Conservation (phyloP, 2,113 vertebrate species). For the Microcebus lehilahytsara region DNA sequence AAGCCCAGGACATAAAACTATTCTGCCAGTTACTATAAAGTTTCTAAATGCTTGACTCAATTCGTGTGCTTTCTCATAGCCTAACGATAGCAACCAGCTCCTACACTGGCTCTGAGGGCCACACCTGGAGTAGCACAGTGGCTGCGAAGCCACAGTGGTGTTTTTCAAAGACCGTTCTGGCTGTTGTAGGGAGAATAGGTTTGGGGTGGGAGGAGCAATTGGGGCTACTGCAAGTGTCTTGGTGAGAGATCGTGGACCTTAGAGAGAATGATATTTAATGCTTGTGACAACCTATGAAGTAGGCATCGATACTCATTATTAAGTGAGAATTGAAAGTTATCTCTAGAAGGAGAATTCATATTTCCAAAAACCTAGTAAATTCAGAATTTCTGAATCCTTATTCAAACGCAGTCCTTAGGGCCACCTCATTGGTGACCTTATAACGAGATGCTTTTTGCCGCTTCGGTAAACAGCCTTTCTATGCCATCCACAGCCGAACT, state of each 20-base stretch:
- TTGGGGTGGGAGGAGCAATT: neutral
- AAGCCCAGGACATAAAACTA: neutral
- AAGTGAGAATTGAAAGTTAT: slow-evolving; percentile 19
- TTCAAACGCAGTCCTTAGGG: neutral
- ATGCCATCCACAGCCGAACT: neutral
- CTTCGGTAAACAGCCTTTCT: slow-evolving; percentile 43
- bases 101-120: rapidly evolving
- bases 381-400: neutral
- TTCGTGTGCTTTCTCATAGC: neutral
- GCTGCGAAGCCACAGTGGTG: neutral
- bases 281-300: neutral
- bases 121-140: neutral
- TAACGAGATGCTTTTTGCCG: neutral
- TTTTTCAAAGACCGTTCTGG: neutral
- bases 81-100: neutral
- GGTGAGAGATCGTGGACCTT: neutral
- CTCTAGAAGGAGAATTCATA: neutral
- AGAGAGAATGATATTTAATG: neutral
- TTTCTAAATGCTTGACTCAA: neutral
- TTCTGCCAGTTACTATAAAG: neutral
- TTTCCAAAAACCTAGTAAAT: slow-evolving; percentile 22
- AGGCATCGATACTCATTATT: neutral
- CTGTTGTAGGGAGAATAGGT: neutral
- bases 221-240: neutral
- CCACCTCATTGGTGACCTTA: neutral